Evolutionary conservation across 2,797 vertebrate genomes (phyloP).

Genomic region (Tapera naevia): DNA sequence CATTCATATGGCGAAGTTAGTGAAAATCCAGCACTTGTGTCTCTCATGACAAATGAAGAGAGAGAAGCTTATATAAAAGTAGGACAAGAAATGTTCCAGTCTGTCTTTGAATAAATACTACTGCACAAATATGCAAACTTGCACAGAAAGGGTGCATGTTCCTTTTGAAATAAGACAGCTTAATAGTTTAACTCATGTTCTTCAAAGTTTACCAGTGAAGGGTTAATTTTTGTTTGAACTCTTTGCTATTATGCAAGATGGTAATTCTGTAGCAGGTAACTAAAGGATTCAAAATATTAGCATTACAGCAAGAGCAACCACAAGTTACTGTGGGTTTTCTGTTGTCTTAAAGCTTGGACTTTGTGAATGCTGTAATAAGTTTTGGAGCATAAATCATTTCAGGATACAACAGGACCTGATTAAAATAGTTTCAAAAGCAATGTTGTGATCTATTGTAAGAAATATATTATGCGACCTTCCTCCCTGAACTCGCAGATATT

Average conservation of each 20-base stretch:
- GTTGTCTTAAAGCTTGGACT: neutral
- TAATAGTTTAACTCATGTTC: neutral
- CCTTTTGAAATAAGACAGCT: neutral
- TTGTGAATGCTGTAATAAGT: neutral
- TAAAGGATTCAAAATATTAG: neutral
- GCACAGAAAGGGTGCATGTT: neutral
- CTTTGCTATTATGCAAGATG: neutral
- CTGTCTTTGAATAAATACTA: constrained; percentile 61
- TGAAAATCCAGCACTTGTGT: constrained; percentile 70
- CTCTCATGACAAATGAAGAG: constrained; percentile 69
- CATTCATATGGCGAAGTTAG: constrained; percentile 20
- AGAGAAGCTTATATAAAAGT: constrained; percentile 62
- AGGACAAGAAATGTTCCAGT: constrained; percentile 68
- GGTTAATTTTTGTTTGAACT: neutral
- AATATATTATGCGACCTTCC: neutral
- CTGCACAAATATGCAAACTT: neutral
- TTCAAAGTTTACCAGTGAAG: neutral
- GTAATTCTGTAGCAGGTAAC: neutral
- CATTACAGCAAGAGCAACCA: neutral
- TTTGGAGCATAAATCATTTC: neutral
- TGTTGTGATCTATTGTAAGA: neutral
- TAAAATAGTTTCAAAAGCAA: constrained; percentile 1
- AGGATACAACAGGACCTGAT: neutral
- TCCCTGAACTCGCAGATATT: neutral
- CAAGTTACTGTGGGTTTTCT: neutral